Evolutionary conservation across 2,797 vertebrate genomes (phyloP).

Genomic region (Myripristis murdjan): DNA sequence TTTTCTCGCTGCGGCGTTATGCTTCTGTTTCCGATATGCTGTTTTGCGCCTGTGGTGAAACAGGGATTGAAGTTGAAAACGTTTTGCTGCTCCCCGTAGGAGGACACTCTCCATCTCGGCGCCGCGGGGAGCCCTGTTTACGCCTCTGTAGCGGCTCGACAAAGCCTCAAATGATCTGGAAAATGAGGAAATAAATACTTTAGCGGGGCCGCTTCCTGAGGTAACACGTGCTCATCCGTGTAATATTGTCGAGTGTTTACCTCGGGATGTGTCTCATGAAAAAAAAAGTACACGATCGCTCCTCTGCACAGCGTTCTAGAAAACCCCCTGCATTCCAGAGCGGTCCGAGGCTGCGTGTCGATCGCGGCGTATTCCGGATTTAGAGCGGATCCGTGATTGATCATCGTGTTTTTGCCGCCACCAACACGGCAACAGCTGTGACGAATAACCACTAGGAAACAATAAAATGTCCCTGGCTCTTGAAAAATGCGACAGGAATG

Average conservation of each 20-base stretch:
- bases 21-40: constrained; percentile 5
- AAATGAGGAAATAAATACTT: constrained; percentile 49
- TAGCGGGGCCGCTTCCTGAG: constrained; percentile 28
- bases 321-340: constrained; percentile 18
- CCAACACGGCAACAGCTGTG: constrained; percentile 50
- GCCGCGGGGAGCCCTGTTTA: constrained; percentile 32
- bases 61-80: constrained; percentile 12
- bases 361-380: constrained; percentile 36
- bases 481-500: constrained; percentile 53
- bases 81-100: constrained; percentile 7
- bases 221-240: constrained; percentile 23
- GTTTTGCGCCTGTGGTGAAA: constrained; percentile 29
- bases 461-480: constrained; percentile 45
- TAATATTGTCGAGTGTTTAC: constrained; percentile 26
- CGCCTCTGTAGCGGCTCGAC: constrained; percentile 16
- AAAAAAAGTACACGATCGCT: constrained; percentile 6
- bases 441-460: constrained; percentile 61
- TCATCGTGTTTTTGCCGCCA: constrained; percentile 31
- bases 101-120: constrained; percentile 11
- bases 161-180: constrained; percentile 38
- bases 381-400: constrained; percentile 26
- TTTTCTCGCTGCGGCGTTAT: not conserved
- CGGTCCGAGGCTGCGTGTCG: not conserved
- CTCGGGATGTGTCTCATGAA: constrained; percentile 17
- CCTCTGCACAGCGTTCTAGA: constrained; percentile 14